These are phyloP conservation scores for Brachylomia viminalis DNA, from an alignment of 2,888 invertebrate species.

Conservation along the genomic window DNA sequence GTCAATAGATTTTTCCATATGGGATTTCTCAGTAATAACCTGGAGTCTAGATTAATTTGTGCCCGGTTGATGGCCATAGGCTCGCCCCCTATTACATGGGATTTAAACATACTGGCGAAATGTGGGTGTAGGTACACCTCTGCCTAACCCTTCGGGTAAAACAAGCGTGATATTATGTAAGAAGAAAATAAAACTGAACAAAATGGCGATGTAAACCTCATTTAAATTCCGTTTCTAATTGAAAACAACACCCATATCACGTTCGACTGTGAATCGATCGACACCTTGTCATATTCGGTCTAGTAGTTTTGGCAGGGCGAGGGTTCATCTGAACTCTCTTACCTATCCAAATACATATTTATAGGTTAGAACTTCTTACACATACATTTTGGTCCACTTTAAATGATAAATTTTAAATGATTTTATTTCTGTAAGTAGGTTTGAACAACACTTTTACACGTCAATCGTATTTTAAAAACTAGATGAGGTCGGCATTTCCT, in stretches of 20 bases:
- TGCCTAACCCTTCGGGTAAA: background rate
- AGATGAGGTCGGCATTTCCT: too few species aligned
- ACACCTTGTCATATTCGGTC: slow-evolving; percentile 51
- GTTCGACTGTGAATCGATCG: slow-evolving; percentile 38
- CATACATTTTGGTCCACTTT: background rate
- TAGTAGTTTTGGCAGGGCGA: slow-evolving; percentile 41
- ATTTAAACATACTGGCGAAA: background rate
- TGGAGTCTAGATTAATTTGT: background rate
- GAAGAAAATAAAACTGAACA: background rate
- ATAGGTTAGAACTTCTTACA: background rate
- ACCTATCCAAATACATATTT: slow-evolving; percentile 43
- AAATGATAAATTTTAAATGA: too few species aligned
- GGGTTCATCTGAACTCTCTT: slow-evolving; percentile 26
- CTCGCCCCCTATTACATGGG: background rate
- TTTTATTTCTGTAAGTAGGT: too few species aligned
- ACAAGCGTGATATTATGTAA: background rate
- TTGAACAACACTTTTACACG: too few species aligned
- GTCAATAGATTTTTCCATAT: background rate
- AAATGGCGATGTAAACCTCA: slow-evolving; percentile 9
- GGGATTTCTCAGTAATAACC: background rate
- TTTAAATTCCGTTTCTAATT: slow-evolving; percentile 34
- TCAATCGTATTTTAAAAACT: too few species aligned
- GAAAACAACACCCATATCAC: slow-evolving; percentile 42
- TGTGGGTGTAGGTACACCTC: background rate
- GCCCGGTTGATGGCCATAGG: background rate